Evolutionary conservation across 2,797 vertebrate genomes (phyloP), one percentile per base, ranked within the genome.

Genomic region (Arnoldichthys spilopterus): DNA sequence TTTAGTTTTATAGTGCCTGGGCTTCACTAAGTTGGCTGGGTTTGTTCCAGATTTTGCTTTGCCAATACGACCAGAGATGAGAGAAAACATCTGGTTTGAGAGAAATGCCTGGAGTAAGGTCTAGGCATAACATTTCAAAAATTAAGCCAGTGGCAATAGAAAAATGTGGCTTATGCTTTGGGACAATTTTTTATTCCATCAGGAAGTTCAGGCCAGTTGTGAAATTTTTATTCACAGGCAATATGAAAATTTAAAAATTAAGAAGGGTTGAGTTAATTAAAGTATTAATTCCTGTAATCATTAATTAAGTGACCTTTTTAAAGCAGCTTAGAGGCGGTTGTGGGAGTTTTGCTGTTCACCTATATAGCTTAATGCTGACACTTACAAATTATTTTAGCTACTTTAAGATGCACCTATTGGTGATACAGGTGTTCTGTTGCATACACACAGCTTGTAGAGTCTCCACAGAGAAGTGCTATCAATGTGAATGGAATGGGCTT

Each of bases 61-160:
- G 72, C 77, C 81, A 82, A 66, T 64, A 70, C 47, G 68, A 78
- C 45, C 58, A 75, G 51, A 79, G 79, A 81, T 66, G 68, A 81
- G 74, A 80, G 74, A 69, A 83, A 80, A 80, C 78, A 74, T 77
- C 74, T 77, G 79, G 68, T 72, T 80, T 51, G 32, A 73, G 58
- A 71, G 74, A 71, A 64, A 49, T 72, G 77, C 77, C 73, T 76
- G 62, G 69, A 83, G 74, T 70, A 28, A 54, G 74, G 43, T 79
- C 68, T 83, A 51, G 59, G 81, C 68, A 78, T 28, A 81, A 70
- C 56, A 49, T 78, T 67, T 26, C 6, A 7, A 61, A 72, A 77
- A 67, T 40, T 24, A 77, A 77, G 63, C 24, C 63, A 77, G 22
- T 49, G 49, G 81, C 51, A 79, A 58, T 20, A 67, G 53, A 77